Conservation (phyloP, 2,113 vertebrate genomes). For the Aviceda subcristata region DNA sequence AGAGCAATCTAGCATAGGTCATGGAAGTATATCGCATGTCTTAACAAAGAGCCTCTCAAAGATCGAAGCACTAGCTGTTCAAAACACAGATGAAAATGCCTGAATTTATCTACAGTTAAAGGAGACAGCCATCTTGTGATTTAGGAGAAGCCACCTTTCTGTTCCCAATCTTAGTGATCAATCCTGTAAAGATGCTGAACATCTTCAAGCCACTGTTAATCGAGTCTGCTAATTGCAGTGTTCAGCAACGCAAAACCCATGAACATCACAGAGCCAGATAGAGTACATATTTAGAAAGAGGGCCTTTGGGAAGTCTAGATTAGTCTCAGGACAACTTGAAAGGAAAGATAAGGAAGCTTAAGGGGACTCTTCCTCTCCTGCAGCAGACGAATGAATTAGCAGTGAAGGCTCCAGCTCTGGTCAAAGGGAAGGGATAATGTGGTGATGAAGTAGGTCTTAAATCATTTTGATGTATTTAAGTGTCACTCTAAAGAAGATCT, state of each 20-base stretch:
- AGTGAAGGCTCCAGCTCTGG: conserved; percentile 40
- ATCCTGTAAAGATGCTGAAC: background rate
- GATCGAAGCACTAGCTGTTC: background rate
- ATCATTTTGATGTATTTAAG: conserved; percentile 44
- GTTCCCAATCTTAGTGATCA: background rate
- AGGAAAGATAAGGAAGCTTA: conserved; percentile 58
- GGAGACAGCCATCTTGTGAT: background rate
- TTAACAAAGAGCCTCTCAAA: background rate
- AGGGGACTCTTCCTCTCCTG: conserved; percentile 18
- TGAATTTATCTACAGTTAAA: background rate
- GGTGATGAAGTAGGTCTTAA: conserved; percentile 38
- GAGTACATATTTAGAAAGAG: background rate
- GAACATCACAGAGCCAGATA: background rate
- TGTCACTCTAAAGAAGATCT: conserved; percentile 9
- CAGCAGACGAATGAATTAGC: conserved; percentile 28
- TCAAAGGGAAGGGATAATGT: conserved; percentile 43
- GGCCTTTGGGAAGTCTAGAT: background rate
- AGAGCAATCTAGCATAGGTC: background rate
- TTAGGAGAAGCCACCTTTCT: background rate
- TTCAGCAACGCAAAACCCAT: background rate
- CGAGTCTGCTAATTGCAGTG: background rate
- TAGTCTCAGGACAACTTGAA: conserved; percentile 22
- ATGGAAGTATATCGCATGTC: background rate
- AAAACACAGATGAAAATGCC: background rate
- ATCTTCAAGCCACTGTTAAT: background rate